These are phyloP conservation scores for Drosophila takahashii DNA, from an alignment of 1,140 invertebrate genomes.

Conservation along the genomic window DNA sequence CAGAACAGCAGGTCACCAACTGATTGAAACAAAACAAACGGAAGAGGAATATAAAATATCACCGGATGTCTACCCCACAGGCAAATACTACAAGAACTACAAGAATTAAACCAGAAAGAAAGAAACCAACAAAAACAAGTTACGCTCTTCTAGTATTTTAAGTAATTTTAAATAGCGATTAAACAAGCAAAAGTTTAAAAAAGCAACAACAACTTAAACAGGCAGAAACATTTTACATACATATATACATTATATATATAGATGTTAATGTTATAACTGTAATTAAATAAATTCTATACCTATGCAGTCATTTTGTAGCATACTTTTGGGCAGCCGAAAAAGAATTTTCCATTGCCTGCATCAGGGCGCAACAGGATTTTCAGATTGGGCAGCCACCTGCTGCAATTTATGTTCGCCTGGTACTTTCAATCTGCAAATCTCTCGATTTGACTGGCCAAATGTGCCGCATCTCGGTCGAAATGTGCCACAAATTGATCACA, in stretches of 20 bases:
- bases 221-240: slow-evolving; percentile 60
- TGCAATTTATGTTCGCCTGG: neutral
- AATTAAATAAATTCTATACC: slow-evolving; percentile 83
- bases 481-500: too few species aligned
- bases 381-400: too few species aligned
- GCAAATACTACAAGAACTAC: slow-evolving; percentile 20
- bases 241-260: slow-evolving; percentile 80
- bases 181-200: slow-evolving; percentile 71
- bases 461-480: too few species aligned
- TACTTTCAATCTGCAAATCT: neutral
- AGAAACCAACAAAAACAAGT: slow-evolving; percentile 64
- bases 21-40: neutral
- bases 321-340: too few species aligned
- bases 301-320: slow-evolving; percentile 41
- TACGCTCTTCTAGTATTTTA: slow-evolving; percentile 82
- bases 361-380: too few species aligned
- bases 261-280: slow-evolving; percentile 82
- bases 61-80: slow-evolving; percentile 20
- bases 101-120: slow-evolving; percentile 31
- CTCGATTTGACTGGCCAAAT: too few species aligned
- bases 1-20: neutral
- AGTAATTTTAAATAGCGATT: slow-evolving; percentile 81
- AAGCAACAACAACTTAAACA: slow-evolving; percentile 52
- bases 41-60: slow-evolving; percentile 1
- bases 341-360: too few species aligned